phyloP scores from a whole-genome alignment of 2,797 vertebrate genomes.

The Catostomus latipinnis region DNA sequence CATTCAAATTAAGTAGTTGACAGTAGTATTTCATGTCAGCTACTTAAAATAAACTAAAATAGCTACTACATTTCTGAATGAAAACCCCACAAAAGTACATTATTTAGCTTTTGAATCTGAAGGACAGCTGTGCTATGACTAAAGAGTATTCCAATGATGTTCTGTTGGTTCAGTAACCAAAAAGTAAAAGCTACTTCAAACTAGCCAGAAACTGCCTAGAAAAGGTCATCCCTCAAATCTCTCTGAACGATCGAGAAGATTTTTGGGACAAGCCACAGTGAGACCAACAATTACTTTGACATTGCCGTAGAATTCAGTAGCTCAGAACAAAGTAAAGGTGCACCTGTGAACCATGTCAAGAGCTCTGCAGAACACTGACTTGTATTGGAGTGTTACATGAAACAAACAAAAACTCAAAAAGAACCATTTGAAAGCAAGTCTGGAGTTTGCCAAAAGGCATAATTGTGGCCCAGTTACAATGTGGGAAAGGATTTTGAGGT shows the following conservation, averaged over 20 bases:
- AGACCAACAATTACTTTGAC: neutral
- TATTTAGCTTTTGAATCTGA: neutral
- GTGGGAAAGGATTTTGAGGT: slow-evolving; percentile 11
- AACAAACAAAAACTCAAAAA: neutral
- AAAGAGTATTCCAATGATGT: neutral
- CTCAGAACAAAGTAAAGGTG: neutral
- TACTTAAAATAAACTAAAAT: neutral
- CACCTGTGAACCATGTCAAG: neutral
- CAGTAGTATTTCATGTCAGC: neutral
- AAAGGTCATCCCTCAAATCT: neutral
- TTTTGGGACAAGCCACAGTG: slow-evolving; percentile 3
- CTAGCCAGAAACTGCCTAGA: neutral
- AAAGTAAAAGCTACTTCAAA: neutral
- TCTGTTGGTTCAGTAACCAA: neutral
- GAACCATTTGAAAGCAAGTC: slow-evolving; percentile 15
- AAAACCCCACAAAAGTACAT: neutral
- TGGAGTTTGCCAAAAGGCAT: slow-evolving; percentile 3
- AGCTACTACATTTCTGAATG: slow-evolving; percentile 5
- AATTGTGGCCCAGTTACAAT: neutral
- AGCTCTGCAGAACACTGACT: neutral
- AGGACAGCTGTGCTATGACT: neutral
- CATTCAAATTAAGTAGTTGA: too few relatives aligned
- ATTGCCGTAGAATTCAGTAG: neutral
- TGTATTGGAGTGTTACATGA: neutral
- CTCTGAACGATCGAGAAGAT: too few relatives aligned